phyloP scores from a whole-genome alignment of 2,113 vertebrate species.

The Clarias macrocephalus region DNA sequence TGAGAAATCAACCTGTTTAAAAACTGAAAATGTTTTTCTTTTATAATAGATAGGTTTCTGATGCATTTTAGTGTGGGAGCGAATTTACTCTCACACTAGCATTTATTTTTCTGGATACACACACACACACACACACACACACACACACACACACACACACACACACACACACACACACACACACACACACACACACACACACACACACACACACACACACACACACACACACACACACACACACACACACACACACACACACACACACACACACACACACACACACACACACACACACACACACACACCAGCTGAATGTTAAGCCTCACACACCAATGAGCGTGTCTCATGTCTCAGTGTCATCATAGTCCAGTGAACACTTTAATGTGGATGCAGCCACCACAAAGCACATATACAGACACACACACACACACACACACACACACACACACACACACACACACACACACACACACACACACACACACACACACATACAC shows the following conservation, averaged over 20 bases:
- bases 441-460: conserved; percentile 48
- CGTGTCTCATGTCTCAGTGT: conserved; percentile 73
- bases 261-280: conserved; percentile 33
- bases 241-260: conserved; percentile 1
- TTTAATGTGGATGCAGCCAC: conserved; percentile 75
- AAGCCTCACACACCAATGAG: conserved; percentile 26
- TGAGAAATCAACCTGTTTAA: background rate
- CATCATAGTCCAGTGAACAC: conserved; percentile 77
- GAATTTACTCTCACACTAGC: conserved; percentile 1
- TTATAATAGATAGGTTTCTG: background rate
- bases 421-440: conserved; percentile 48
- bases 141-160: conserved; percentile 1
- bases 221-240: conserved; percentile 6
- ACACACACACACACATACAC: conserved; percentile 49
- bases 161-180: conserved; percentile 1
- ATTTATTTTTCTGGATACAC: background rate
- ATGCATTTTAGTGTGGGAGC: background rate
- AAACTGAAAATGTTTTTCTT: background rate
- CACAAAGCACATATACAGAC: conserved; percentile 49
- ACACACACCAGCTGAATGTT: conserved; percentile 7
- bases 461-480: conserved; percentile 48
- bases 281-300: conserved; percentile 12
- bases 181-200: conserved; percentile 3
- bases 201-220: conserved; percentile 3
- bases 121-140: conserved; percentile 5